Percentiles rank a stretch among this genome's conserved stretches.
These are phyloP conservation scores for Dryococelus australis DNA, from an alignment of 2,888 invertebrate species.

Conservation along the genomic window DNA sequence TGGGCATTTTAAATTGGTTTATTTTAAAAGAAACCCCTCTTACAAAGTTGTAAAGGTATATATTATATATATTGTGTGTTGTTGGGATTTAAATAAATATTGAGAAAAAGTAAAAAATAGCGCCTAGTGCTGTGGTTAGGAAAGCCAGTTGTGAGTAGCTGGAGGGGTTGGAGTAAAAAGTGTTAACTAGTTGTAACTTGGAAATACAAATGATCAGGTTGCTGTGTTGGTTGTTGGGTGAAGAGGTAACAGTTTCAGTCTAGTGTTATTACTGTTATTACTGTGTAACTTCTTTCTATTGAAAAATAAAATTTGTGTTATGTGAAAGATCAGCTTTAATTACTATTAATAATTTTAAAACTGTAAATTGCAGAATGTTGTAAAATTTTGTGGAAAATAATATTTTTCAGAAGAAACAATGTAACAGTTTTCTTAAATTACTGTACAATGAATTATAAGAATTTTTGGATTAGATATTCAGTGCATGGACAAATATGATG, in stretches of 20 bases:
- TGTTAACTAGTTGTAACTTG: slow-evolving; percentile 18
- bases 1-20: slow-evolving; percentile 25
- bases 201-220: background rate
- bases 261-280: slow-evolving; percentile 30
- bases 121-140: slow-evolving; percentile 25
- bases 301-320: slow-evolving; percentile 35
- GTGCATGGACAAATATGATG: background rate
- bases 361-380: slow-evolving; percentile 25
- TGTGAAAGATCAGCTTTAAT: slow-evolving; percentile 35
- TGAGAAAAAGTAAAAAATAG: slow-evolving; percentile 33
- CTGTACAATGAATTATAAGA: slow-evolving; percentile 41
- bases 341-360: slow-evolving; percentile 39
- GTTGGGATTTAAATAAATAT: slow-evolving; percentile 30
- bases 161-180: slow-evolving; percentile 26
- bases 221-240: slow-evolving; percentile 29
- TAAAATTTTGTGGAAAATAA: slow-evolving; percentile 27
- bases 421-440: background rate
- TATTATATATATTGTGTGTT: slow-evolving; percentile 26
- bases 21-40: slow-evolving; percentile 10
- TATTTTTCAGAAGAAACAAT: background rate
- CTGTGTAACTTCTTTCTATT: slow-evolving; percentile 33
- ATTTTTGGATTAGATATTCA: background rate
- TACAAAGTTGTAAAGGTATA: background rate
- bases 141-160: slow-evolving; percentile 29
- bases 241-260: slow-evolving; percentile 28